A percentile compares a stretch with the other conserved stretches of the same genome.
phyloP scores from a whole-genome alignment of 2,797 vertebrate species.

The Lates japonicus region DNA sequence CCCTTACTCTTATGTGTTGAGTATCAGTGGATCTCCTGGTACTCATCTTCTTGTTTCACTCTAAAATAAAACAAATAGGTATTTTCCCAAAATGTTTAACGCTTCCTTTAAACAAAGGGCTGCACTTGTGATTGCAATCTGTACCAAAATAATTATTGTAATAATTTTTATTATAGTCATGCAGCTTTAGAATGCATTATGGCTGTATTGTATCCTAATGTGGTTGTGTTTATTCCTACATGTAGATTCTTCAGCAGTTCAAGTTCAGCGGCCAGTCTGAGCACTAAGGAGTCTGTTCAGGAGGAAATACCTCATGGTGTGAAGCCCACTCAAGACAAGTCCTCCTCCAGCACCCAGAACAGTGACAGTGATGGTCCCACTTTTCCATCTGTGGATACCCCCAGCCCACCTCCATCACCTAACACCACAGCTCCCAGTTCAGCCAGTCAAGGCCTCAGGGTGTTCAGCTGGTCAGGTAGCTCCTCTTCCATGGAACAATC shows the following conservation, averaged over 20 bases:
- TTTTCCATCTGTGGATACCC: constrained; percentile 51
- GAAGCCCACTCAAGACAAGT: neutral
- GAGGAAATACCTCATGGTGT: constrained; percentile 23
- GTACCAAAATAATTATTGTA: neutral
- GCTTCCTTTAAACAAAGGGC: too few species aligned
- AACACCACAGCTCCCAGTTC: constrained; percentile 13
- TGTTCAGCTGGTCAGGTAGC: constrained; percentile 86
- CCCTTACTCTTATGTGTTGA: neutral
- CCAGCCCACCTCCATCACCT: constrained; percentile 61
- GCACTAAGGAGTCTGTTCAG: constrained; percentile 35
- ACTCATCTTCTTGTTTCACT: neutral
- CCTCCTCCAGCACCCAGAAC: constrained; percentile 1
- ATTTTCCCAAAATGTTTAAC: too few species aligned
- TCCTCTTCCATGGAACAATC: constrained; percentile 53
- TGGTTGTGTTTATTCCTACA: constrained; percentile 5
- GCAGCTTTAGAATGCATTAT: too few species aligned
- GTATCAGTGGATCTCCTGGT: neutral
- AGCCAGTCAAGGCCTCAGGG: constrained; percentile 69
- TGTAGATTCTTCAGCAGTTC: constrained; percentile 90
- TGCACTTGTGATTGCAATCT: neutral
- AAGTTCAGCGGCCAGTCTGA: constrained; percentile 27
- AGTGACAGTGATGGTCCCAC: constrained; percentile 41
- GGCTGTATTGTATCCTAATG: neutral
- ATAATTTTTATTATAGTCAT: neutral
- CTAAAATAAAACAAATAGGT: neutral